Percentiles rank a stretch among this genome's conserved stretches.
These are phyloP conservation scores for Astreopora myriophthalma DNA, from an alignment of 64 coral and sea anemone genomes.

Conservation along the genomic window DNA sequence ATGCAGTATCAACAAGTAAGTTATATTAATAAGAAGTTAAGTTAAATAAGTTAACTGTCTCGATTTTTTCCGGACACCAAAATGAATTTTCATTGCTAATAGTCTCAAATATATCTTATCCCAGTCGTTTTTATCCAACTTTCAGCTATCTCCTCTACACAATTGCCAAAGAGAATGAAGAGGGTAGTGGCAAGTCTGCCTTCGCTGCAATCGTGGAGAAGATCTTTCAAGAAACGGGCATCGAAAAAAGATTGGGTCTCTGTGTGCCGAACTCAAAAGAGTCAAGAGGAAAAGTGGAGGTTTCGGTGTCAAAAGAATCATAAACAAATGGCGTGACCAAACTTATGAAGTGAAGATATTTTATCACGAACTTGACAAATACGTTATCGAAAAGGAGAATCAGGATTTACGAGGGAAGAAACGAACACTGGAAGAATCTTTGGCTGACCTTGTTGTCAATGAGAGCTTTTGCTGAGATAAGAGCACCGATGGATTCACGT, in stretches of 20 bases:
- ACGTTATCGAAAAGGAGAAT: not conserved
- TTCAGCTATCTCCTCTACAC: too few species aligned
- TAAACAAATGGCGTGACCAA: not conserved
- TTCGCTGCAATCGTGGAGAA: not conserved
- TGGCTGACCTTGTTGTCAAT: too few species aligned
- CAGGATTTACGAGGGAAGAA: not conserved
- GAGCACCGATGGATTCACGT: too few species aligned
- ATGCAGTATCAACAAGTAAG: not conserved
- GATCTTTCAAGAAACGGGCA: not conserved
- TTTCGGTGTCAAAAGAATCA: not conserved
- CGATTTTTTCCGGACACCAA: not conserved
- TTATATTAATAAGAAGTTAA: not conserved
- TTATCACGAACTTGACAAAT: not conserved
- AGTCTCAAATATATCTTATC: not conserved
- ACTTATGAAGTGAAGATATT: not conserved
- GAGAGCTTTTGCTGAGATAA: too few species aligned
- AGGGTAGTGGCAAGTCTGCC: too few species aligned
- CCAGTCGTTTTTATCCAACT: too few species aligned
- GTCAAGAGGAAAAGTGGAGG: not conserved
- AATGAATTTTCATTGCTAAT: not conserved
- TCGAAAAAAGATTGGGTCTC: not conserved
- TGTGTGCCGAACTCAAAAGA: not conserved
- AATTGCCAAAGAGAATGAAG: too few species aligned
- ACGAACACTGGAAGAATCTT: too few species aligned
- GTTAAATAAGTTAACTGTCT: not conserved